A percentile compares a stretch with the other conserved stretches of the same genome.
Evolutionary conservation across 2,113 vertebrate genomes (phyloP).

Genomic region (Dunckerocampus dactyliophorus): DNA sequence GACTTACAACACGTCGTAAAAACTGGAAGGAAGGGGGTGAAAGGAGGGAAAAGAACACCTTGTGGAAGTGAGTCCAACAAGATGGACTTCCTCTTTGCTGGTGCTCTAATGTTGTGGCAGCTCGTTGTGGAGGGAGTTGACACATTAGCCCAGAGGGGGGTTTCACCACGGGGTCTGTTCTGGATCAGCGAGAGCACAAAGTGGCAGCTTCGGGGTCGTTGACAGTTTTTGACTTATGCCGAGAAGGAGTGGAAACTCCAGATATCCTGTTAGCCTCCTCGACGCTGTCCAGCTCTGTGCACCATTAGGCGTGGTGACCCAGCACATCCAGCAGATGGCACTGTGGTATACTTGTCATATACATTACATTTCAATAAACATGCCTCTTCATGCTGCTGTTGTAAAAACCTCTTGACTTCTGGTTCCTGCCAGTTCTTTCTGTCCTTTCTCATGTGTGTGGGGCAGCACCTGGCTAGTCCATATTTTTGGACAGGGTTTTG

Average conservation of each 20-base stretch:
- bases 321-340: slow-evolving; percentile 2
- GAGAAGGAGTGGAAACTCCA: slow-evolving; percentile 15
- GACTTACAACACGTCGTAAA: slow-evolving; percentile 70
- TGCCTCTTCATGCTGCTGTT: too few relatives aligned
- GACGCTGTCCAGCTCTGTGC: slow-evolving; percentile 19
- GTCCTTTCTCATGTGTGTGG: too few relatives aligned
- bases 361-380: too few relatives aligned
- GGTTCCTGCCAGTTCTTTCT: too few relatives aligned
- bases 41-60: slow-evolving; percentile 38
- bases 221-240: slow-evolving; percentile 50
- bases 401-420: too few relatives aligned
- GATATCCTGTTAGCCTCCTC: slow-evolving; percentile 11
- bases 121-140: slow-evolving; percentile 35
- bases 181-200: slow-evolving; percentile 44
- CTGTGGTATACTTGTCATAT: too few relatives aligned
- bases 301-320: slow-evolving; percentile 19
- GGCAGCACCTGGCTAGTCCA: too few relatives aligned
- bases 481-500: too few relatives aligned
- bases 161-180: slow-evolving; percentile 52
- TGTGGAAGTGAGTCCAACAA: slow-evolving; percentile 34
- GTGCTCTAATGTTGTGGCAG: slow-evolving; percentile 34
- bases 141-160: slow-evolving; percentile 22
- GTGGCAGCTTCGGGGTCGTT: slow-evolving; percentile 28
- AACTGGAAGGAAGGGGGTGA: slow-evolving; percentile 29
- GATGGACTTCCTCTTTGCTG: slow-evolving; percentile 37